Percentiles rank a stretch among this genome's conserved stretches.
phyloP scores from a whole-genome alignment of 2,888 invertebrate genomes.

The Zygothrica quintamaculata region DNA sequence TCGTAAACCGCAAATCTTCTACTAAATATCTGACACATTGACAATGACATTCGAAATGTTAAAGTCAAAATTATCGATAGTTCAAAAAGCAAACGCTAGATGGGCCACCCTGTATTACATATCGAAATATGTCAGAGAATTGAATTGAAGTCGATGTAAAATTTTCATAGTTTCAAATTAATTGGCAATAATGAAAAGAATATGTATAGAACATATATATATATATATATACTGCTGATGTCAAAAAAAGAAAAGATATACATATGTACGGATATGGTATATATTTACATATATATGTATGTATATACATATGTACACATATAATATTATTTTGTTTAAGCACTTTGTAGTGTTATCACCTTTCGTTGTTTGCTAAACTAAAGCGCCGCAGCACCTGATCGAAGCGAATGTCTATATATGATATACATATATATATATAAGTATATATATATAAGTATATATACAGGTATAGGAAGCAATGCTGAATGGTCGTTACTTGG shows the following conservation, averaged over 20 bases:
- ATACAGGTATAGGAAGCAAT: constrained; percentile 5
- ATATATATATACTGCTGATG: background rate
- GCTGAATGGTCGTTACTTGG: constrained; percentile 50
- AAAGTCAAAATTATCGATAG: too few species aligned
- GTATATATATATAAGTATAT: background rate
- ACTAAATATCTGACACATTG: too few species aligned
- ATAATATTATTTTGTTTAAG: constrained; percentile 6
- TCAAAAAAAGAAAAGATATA: background rate
- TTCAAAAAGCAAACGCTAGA: too few species aligned
- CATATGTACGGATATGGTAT: background rate
- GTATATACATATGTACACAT: background rate
- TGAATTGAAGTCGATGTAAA: too few species aligned
- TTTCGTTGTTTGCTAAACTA: constrained; percentile 31
- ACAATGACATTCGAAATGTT: too few species aligned
- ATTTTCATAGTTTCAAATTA: too few species aligned
- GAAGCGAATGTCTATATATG: constrained; percentile 38
- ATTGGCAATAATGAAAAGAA: too few species aligned
- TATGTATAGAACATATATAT: too few species aligned
- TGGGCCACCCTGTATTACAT: too few species aligned
- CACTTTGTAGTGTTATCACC: constrained; percentile 39
- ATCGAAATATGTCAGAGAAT: too few species aligned
- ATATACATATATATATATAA: constrained; percentile 1
- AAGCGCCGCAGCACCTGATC: constrained; percentile 52
- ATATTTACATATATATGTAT: background rate
- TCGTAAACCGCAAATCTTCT: too few species aligned